A percentile compares a stretch with the other conserved stretches of the same genome.
phyloP scores from a whole-genome alignment of 2,797 vertebrate genomes.

The Ctenosaura bakeri region DNA sequence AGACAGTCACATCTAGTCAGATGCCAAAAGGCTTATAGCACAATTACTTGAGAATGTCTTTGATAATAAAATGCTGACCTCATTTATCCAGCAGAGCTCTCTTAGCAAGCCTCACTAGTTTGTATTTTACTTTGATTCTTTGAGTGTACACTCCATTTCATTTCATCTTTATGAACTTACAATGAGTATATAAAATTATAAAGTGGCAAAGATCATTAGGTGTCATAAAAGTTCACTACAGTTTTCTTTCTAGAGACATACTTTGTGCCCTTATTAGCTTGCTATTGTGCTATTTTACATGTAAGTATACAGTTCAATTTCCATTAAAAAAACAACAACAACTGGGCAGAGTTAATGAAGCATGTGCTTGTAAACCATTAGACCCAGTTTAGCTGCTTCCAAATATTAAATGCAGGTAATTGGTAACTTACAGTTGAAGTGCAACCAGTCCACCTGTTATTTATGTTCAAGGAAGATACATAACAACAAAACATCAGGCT shows the following conservation, averaged over 20 bases:
- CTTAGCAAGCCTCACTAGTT: neutral
- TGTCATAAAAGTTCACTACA: neutral
- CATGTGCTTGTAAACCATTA: constrained; percentile 23
- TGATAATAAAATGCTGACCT: neutral
- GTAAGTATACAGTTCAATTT: constrained; percentile 28
- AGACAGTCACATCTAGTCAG: neutral
- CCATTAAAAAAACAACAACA: constrained; percentile 37
- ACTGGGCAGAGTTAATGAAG: constrained; percentile 23
- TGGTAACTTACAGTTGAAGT: constrained; percentile 26
- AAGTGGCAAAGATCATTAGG: neutral
- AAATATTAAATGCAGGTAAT: constrained; percentile 20
- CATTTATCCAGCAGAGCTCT: neutral
- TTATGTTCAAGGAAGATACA: constrained; percentile 28
- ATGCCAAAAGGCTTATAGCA: neutral
- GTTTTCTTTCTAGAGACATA: neutral
- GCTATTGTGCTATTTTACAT: neutral
- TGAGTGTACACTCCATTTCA: neutral
- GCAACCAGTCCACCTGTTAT: neutral
- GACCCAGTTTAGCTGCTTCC: neutral
- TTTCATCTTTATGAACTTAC: constrained; percentile 12
- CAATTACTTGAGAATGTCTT: neutral
- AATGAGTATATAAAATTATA: neutral
- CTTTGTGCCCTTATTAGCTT: neutral
- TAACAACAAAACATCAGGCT: neutral
- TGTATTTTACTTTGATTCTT: neutral